Base-by-base conservation (phyloP, 64 coral and sea anemone species). In the Dendrophyllia cribrosa region DNA sequence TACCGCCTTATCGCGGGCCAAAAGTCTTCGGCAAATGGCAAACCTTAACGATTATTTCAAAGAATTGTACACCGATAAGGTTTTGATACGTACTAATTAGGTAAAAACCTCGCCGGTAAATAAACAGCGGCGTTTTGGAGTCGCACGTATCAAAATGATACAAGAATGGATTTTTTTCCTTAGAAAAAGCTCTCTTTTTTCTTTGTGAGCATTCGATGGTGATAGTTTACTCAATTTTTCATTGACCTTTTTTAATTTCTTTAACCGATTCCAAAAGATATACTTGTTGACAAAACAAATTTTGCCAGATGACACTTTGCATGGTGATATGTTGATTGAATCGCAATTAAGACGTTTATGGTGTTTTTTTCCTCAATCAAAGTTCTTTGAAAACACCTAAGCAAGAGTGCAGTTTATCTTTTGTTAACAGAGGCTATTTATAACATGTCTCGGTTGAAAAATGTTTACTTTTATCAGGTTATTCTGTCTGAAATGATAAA, bases 1-100 rank as follows among this genome's bases (percentile, higher is more conserved):
- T 70, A 93, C 86, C 82, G 83, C 66, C 95, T 97, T 94, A 97
- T 97, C 92, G 77, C 58, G n/a, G 17, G 26, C 60, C 21, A 75
- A 52, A 44, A 58, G 76, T 78, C 19, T 86, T 77, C 60, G 78
- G 85, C 74, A 50, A 86, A 49, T 44, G 86, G 3, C 59, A 15
- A 50, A 26, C 75, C 74, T 66, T 49, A 78, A 85, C 26, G 77
- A 79, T 79, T 60, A 59, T 79, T 79, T 81, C 78, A 78, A 70
- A 60, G 86, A 70, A 79, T 46, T 52, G 49, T 51, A 14, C 85
- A 47, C 65, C 79, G 87, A 93, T 90, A 79, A 80, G 68, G 65
- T 66, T 55, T 34, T 62, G 90, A 85, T 92, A 50, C 59, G 68
- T 22, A 72, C 43, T 51, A 74, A 75, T 72, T 46, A 85, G 48